Evolutionary conservation across 2,113 vertebrate genomes (phyloP).

Genomic region (Mormyrus lacerda): DNA sequence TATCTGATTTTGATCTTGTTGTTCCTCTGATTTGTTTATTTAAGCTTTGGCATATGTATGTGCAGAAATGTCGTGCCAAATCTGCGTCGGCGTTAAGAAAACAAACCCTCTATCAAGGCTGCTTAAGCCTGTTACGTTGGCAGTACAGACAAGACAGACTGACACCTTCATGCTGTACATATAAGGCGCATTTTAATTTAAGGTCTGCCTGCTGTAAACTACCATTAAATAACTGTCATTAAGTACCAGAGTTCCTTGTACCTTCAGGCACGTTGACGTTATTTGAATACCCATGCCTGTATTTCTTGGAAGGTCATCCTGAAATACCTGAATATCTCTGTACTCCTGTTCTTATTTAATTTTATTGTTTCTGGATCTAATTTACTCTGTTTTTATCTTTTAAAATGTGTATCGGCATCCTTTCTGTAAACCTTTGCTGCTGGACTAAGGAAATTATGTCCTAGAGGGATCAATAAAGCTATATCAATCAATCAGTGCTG

Average conservation of each 20-base stretch:
- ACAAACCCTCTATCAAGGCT: not conserved
- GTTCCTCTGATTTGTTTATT: not conserved
- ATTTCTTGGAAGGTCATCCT: not conserved
- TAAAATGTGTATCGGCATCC: not conserved
- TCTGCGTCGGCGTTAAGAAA: not conserved
- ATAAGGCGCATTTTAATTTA: not conserved
- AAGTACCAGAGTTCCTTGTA: not conserved
- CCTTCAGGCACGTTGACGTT: not conserved
- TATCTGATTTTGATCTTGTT: not conserved
- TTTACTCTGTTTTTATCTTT: not conserved
- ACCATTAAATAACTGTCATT: not conserved
- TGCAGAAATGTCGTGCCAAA: not conserved
- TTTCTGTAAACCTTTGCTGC: not conserved
- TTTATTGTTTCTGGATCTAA: not conserved
- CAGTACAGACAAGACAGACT: not conserved
- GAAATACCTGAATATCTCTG: not conserved
- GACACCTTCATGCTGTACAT: slow-evolving; percentile 5
- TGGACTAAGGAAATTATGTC: not conserved
- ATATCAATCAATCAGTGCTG: not conserved
- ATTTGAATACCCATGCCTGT: not conserved
- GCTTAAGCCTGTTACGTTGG: not conserved
- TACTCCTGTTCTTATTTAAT: not conserved
- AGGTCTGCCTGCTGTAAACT: not conserved
- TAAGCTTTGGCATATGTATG: not conserved
- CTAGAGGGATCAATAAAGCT: not conserved